Conservation (phyloP, 2,113 vertebrate species). For the Lophochroa leadbeateri region DNA sequence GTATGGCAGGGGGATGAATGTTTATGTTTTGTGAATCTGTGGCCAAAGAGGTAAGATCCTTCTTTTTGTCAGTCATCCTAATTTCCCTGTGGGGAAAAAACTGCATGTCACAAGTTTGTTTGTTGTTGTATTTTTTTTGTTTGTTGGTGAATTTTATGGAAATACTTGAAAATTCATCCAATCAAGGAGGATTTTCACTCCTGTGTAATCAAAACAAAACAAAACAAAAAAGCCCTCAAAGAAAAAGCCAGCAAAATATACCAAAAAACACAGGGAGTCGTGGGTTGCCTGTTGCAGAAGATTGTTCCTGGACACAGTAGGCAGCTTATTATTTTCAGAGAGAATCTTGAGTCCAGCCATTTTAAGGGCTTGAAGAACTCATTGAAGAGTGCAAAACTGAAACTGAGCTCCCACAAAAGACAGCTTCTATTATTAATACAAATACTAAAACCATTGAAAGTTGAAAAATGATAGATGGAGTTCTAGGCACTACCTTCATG, state of each 20-base stretch:
- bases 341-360: neutral
- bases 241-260: neutral
- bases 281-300: neutral
- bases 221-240: neutral
- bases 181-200: neutral
- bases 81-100: neutral
- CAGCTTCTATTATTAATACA: neutral
- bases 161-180: neutral
- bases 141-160: neutral
- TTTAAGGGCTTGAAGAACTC: neutral
- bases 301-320: neutral
- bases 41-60: neutral
- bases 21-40: neutral
- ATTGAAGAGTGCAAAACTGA: neutral
- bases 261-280: neutral
- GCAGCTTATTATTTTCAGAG: neutral
- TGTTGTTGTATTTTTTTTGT: neutral
- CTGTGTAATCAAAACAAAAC: neutral
- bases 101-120: neutral
- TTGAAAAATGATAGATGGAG: neutral
- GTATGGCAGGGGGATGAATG: neutral
- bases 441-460: neutral
- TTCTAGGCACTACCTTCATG: constrained; percentile 1
- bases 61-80: neutral
- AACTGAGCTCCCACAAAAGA: neutral